These are phyloP conservation scores for Galerucella calmariensis DNA, from an alignment of 2,888 invertebrate genomes.

Conservation along the genomic window DNA sequence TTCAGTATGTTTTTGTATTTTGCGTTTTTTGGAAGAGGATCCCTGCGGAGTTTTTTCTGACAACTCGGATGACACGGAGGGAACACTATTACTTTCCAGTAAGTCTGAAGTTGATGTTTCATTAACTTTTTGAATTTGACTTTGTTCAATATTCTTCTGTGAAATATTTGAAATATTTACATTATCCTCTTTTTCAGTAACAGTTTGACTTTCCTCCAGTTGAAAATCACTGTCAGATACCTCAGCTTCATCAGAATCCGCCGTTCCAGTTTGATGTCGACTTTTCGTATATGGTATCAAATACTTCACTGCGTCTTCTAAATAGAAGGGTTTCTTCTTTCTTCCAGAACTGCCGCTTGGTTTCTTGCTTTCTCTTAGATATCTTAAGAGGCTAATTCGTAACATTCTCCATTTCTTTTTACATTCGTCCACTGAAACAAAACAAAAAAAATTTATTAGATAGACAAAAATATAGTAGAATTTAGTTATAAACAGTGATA, in stretches of 20 bases:
- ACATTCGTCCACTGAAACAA: slow-evolving; percentile 32
- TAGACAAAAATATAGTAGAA: no score
- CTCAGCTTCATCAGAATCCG: slow-evolving; percentile 26
- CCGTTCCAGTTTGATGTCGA: slow-evolving; percentile 33
- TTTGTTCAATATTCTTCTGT: neutral
- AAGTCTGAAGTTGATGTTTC: no score
- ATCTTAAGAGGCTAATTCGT: slow-evolving; percentile 23
- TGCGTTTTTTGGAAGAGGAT: neutral
- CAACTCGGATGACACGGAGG: no score
- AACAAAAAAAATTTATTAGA: no score
- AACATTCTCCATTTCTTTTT: slow-evolving; percentile 33
- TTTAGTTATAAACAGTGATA: no score
- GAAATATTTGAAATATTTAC: neutral
- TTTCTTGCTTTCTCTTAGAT: slow-evolving; percentile 29
- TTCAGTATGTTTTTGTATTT: no score
- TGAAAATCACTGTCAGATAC: slow-evolving; percentile 8
- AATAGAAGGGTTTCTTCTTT: slow-evolving; percentile 33
- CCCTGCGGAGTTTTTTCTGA: neutral
- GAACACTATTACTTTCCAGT: no score
- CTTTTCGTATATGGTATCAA: slow-evolving; percentile 31
- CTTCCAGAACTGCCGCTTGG: slow-evolving; percentile 20
- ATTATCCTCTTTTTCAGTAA: neutral
- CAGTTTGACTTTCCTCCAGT: slow-evolving; percentile 23
- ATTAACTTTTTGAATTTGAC: neutral
- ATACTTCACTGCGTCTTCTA: slow-evolving; percentile 28